Evolutionary conservation across 2,797 vertebrate species (phyloP).

Genomic region (Arrhamphus sclerolepis): DNA sequence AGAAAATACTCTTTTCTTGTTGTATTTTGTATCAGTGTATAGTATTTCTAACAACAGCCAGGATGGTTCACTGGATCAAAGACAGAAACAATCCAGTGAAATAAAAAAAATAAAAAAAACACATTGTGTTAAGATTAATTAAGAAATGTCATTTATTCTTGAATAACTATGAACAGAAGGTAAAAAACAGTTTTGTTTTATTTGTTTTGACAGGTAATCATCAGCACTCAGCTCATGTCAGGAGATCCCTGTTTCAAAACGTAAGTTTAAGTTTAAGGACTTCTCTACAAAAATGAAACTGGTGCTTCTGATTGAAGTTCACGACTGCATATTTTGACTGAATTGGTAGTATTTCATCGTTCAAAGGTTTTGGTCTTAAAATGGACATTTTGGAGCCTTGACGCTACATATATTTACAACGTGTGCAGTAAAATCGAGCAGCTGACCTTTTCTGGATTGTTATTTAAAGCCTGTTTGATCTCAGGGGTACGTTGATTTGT

Average conservation of each 20-base stretch:
- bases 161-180: background rate
- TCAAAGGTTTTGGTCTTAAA: too few species aligned
- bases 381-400: too few species aligned
- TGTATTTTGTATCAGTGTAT: too few species aligned
- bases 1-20: background rate
- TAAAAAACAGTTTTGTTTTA: background rate
- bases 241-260: conserved; percentile 98
- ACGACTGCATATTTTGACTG: too few species aligned
- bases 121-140: background rate
- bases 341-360: too few species aligned
- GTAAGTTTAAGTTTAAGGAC: conserved; percentile 82
- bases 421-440: too few species aligned
- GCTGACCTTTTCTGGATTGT: too few species aligned
- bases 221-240: conserved; percentile 96
- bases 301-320: background rate
- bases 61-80: background rate
- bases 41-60: too few species aligned
- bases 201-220: conserved; percentile 84
- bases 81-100: background rate
- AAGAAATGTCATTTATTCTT: background rate
- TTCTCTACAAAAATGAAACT: background rate
- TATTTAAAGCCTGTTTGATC: too few species aligned
- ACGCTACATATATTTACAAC: too few species aligned
- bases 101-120: too few species aligned
- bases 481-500: too few species aligned